Conservation (phyloP, 2,797 vertebrate genomes). For the Phaenicophaeus curvirostris region DNA sequence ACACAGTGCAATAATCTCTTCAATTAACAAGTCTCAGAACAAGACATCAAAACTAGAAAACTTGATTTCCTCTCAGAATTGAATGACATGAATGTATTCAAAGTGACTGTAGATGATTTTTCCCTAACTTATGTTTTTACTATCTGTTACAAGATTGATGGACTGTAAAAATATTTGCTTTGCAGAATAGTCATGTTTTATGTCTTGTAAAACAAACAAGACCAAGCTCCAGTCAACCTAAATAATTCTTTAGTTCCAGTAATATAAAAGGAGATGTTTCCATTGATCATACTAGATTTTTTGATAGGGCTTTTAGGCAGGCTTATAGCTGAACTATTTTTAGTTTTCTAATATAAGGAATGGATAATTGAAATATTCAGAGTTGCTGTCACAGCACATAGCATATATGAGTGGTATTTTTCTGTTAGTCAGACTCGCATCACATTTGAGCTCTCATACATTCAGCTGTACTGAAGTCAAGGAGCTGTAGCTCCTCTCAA, state of each 20-base stretch:
- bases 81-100: background rate
- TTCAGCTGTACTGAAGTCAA: background rate
- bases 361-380: background rate
- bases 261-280: background rate
- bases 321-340: background rate
- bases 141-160: background rate
- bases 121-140: background rate
- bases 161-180: conserved; percentile 21
- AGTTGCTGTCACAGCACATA: background rate
- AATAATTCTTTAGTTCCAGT: background rate
- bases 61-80: background rate
- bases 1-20: background rate
- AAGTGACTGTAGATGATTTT: background rate
- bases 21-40: background rate
- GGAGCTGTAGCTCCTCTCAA: background rate
- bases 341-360: background rate
- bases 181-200: background rate
- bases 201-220: background rate
- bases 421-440: background rate
- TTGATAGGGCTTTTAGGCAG: background rate
- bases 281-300: background rate
- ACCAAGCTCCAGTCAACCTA: background rate
- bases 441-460: background rate
- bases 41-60: background rate
- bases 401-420: background rate